These are phyloP conservation scores for Dermochelys coriacea DNA, from an alignment of 2,797 vertebrate genomes.

Conservation along the genomic window DNA sequence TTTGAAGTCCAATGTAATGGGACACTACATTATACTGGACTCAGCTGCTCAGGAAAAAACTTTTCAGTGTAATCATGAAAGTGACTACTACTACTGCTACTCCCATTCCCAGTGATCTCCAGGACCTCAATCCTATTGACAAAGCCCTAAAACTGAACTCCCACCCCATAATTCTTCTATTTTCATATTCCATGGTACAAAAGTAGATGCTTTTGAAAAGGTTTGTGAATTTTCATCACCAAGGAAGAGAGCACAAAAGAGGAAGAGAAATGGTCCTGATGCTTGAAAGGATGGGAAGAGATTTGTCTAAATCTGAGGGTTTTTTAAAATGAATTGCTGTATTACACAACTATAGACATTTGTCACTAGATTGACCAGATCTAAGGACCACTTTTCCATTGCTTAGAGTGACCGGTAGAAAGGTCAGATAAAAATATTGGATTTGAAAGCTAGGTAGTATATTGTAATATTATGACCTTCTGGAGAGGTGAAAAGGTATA, in stretches of 20 bases:
- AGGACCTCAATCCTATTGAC: not conserved
- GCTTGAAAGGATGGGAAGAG: not conserved
- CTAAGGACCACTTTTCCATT: not conserved
- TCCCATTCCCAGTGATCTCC: not conserved
- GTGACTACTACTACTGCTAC: not conserved
- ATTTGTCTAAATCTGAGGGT: not conserved
- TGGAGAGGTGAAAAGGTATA: not conserved
- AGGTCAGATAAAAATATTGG: not conserved
- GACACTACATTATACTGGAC: not conserved
- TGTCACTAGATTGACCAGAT: not conserved
- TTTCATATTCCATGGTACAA: not conserved
- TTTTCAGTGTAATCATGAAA: not conserved
- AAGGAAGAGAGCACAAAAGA: not conserved
- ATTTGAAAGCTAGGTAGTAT: not conserved
- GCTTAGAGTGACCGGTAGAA: accelerated
- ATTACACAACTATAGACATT: not conserved
- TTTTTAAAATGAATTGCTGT: not conserved
- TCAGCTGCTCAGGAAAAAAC: not conserved
- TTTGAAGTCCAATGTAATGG: not conserved
- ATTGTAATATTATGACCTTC: not conserved
- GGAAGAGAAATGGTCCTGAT: not conserved
- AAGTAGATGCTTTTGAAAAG: not conserved
- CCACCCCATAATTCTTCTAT: not conserved
- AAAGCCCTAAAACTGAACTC: not conserved
- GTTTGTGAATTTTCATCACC: not conserved